Conservation (phyloP, 2,113 vertebrate species). For the Xyliphius kryptos region DNA sequence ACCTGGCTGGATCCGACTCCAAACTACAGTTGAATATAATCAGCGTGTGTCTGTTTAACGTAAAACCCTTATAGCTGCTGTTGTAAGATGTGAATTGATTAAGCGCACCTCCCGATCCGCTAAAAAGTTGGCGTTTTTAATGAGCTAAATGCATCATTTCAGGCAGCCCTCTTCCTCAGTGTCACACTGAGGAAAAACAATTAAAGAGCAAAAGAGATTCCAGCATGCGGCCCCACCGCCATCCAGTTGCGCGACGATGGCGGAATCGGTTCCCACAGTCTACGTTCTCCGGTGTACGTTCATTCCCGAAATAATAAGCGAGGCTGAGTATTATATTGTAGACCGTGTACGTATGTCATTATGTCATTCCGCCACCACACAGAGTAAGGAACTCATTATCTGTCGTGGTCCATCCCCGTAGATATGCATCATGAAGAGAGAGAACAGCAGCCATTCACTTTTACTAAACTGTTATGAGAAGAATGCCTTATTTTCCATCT, state of each 20-base stretch:
- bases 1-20: background rate
- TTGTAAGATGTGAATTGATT: background rate
- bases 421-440: background rate
- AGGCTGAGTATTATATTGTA: conserved; percentile 4
- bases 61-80: background rate
- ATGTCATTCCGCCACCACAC: background rate
- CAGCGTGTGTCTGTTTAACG: background rate
- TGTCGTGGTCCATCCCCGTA: background rate
- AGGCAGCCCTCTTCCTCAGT: conserved; percentile 12
- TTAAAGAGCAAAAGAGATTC: conserved; percentile 11
- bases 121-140: conserved; percentile 4
- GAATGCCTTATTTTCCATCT: background rate
- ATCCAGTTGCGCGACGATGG: background rate
- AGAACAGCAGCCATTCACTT: background rate
- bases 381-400: conserved; percentile 11
- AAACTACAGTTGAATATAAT: background rate
- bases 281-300: background rate
- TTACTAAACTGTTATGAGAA: background rate
- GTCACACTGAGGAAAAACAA: conserved; percentile 21
- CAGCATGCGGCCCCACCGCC: background rate
- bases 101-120: background rate
- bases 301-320: background rate
- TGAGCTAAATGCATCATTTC: conserved; percentile 23
- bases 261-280: background rate
- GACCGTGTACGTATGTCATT: background rate